phyloP scores from a whole-genome alignment of 1,140 invertebrate species.

The Aphelenchoides besseyi region DNA sequence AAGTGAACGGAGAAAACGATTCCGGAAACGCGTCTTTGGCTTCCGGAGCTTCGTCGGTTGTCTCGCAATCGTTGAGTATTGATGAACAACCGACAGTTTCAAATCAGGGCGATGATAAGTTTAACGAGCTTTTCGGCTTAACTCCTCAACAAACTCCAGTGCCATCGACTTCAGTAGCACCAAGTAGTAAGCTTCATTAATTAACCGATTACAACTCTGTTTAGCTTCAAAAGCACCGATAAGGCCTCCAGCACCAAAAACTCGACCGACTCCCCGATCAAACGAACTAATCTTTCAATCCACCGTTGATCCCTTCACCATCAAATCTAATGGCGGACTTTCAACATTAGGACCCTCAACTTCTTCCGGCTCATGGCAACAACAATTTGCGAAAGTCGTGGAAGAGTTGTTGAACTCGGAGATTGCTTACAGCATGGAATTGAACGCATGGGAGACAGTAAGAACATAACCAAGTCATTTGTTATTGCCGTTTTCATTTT shows the following conservation, averaged over 20 bases:
- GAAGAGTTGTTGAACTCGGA: slow-evolving; percentile 53
- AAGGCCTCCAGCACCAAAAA: slow-evolving; percentile 3
- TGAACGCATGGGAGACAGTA: slow-evolving; percentile 47
- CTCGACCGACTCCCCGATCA: background rate
- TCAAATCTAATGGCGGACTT: too few species aligned
- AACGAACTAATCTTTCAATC: too few species aligned
- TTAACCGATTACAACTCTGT: slow-evolving; percentile 1
- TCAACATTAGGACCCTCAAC: background rate
- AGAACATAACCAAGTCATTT: background rate
- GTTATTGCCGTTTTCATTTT: slow-evolving; percentile 2
- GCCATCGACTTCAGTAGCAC: too few species aligned
- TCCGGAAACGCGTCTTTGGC: background rate
- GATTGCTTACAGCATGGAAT: slow-evolving; percentile 42
- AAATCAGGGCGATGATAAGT: background rate
- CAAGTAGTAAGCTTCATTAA: too few species aligned
- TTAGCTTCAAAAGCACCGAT: background rate
- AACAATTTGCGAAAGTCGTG: slow-evolving; percentile 39
- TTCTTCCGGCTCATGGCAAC: slow-evolving; percentile 13
- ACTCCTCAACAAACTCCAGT: background rate
- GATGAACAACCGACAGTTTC: background rate
- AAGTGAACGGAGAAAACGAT: background rate
- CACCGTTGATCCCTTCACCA: slow-evolving; percentile 1
- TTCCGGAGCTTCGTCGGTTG: background rate
- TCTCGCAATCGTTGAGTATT: background rate
- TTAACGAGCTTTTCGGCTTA: slow-evolving; percentile 8